These are phyloP conservation scores for Herminia tarsipennalis DNA, from an alignment of 2,888 invertebrate genomes.

Conservation along the genomic window DNA sequence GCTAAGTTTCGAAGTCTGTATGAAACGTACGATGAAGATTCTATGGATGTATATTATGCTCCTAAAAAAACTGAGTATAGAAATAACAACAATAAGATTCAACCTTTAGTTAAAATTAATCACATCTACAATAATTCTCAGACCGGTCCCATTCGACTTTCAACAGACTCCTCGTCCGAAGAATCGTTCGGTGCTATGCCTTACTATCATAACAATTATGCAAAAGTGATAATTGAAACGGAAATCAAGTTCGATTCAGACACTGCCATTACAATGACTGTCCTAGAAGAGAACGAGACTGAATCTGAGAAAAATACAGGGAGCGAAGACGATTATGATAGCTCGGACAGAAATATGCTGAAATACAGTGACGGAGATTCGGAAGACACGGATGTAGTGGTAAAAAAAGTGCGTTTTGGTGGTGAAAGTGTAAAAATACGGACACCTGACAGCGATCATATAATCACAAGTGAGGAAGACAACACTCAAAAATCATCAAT, in stretches of 20 bases:
- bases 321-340: conserved; percentile 78
- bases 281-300: conserved; percentile 89
- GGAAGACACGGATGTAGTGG: conserved; percentile 83
- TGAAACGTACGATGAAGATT: conserved; percentile 78
- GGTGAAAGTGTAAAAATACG: conserved; percentile 95
- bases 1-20: conserved; percentile 78
- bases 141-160: conserved; percentile 62
- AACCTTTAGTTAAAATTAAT: conserved; percentile 69
- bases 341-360: conserved; percentile 80
- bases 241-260: conserved; percentile 93
- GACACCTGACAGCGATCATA: conserved; percentile 93
- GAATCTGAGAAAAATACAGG: conserved; percentile 75
- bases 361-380: conserved; percentile 87
- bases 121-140: conserved; percentile 64
- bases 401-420: conserved; percentile 92
- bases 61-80: conserved; percentile 64
- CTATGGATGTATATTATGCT: conserved; percentile 77
- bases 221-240: conserved; percentile 92
- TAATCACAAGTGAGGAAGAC: conserved; percentile 85
- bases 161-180: conserved; percentile 86
- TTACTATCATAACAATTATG: conserved; percentile 78
- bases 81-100: conserved; percentile 59
- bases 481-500: conserved; percentile 48
- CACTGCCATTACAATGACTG: conserved; percentile 93
- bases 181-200: conserved; percentile 79